These are phyloP conservation scores for Amphiprion percula DNA, from an alignment of 2,113 vertebrate species.

Conservation along the genomic window DNA sequence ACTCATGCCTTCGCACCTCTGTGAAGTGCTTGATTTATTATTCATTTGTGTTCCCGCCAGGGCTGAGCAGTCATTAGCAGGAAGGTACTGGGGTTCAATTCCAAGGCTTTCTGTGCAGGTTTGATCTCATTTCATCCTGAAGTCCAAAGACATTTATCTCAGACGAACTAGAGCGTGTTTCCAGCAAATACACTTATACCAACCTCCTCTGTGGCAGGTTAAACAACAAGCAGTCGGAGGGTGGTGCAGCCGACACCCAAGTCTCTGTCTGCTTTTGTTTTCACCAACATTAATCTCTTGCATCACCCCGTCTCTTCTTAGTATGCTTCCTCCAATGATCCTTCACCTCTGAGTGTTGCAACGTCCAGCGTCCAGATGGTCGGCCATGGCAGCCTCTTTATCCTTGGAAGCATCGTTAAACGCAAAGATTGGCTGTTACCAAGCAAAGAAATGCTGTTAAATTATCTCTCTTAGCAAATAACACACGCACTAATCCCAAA, in stretches of 20 bases:
- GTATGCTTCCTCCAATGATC: conserved; percentile 32
- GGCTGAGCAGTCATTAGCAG: conserved; percentile 26
- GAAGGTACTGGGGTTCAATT: conserved; percentile 24
- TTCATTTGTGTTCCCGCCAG: conserved; percentile 26
- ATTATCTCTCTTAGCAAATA: conserved; percentile 7
- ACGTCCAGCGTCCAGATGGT: conserved; percentile 52
- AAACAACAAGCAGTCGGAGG: background rate
- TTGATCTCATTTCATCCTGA: conserved; percentile 15
- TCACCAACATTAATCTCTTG: conserved; percentile 26
- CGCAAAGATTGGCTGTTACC: conserved; percentile 15
- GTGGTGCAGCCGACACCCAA: background rate
- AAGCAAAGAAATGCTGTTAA: background rate
- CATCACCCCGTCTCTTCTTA: conserved; percentile 26
- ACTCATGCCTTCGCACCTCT: conserved; percentile 23
- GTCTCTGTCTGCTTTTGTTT: conserved; percentile 38
- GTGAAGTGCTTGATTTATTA: conserved; percentile 52
- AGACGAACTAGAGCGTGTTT: conserved; percentile 18
- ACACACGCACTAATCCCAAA: background rate
- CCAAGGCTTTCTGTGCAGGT: conserved; percentile 6
- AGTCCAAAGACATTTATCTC: conserved; percentile 3
- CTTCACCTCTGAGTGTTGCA: conserved; percentile 29
- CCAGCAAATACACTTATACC: background rate
- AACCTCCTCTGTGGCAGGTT: conserved; percentile 2
- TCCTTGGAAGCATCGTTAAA: conserved; percentile 21
- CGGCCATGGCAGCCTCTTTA: conserved; percentile 22